Percentiles rank a stretch among this genome's conserved stretches.
phyloP scores from a whole-genome alignment of 2,797 vertebrate species.

The Acanthurus lineatus region DNA sequence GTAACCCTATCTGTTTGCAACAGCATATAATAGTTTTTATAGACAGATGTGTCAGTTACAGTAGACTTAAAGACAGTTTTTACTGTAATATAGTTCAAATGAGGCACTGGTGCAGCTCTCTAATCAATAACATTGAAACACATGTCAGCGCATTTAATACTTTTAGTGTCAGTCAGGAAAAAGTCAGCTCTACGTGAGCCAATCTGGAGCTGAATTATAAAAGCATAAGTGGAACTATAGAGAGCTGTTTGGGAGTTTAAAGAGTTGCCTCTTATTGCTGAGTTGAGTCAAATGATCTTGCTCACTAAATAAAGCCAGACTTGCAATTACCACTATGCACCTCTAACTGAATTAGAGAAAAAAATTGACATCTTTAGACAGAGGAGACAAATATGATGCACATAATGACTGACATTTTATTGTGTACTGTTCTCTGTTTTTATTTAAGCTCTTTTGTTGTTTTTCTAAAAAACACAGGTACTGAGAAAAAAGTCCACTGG shows the following conservation, averaged over 20 bases:
- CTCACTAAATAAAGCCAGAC: no score
- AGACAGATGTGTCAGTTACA: background rate
- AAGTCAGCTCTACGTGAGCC: no score
- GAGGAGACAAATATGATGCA: slow-evolving; percentile 1
- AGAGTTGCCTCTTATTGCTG: no score
- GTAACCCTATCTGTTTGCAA: background rate
- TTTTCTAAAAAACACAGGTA: background rate
- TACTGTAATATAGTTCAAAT: background rate
- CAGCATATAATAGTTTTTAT: no score
- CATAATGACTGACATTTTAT: background rate
- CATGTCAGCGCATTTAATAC: background rate
- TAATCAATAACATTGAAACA: background rate
- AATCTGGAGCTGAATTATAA: no score
- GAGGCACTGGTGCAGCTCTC: background rate
- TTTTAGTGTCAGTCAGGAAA: no score
- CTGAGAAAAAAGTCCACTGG: slow-evolving; percentile 13
- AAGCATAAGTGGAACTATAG: no score
- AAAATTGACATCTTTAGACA: background rate
- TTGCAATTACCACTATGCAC: no score
- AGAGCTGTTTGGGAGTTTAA: no score
- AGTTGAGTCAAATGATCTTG: no score
- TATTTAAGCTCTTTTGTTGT: background rate
- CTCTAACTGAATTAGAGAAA: background rate
- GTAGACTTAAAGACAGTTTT: background rate
- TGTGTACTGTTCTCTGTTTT: slow-evolving; percentile 3